Evolutionary conservation across 1,140 invertebrate species (phyloP).

Genomic region (Atta texana): DNA sequence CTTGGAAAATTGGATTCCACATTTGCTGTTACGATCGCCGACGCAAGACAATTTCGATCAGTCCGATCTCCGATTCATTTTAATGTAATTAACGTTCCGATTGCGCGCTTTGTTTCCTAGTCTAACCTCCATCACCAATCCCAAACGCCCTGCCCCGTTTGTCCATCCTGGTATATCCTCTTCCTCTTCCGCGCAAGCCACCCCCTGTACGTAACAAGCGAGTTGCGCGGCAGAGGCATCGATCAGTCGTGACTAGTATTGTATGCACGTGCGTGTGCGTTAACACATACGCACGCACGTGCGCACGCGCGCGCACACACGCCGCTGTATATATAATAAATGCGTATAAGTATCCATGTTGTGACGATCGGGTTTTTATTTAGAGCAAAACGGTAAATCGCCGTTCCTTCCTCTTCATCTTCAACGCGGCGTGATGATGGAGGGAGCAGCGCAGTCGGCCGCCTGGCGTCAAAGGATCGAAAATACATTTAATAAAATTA

Average conservation of each 20-base stretch:
- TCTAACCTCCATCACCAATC: constrained; percentile 72
- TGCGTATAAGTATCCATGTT: constrained; percentile 24
- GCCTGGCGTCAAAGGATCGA: background rate
- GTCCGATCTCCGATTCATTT: constrained; percentile 85
- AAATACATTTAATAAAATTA: constrained; percentile 47
- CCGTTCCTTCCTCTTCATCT: background rate
- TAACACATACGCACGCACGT: constrained; percentile 28
- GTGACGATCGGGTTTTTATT: constrained; percentile 36
- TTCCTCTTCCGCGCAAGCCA: constrained; percentile 63
- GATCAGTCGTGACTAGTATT: constrained; percentile 80
- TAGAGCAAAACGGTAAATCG: background rate
- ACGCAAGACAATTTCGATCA: constrained; percentile 79
- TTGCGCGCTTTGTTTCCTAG: constrained; percentile 86
- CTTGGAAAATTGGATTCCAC: constrained; percentile 56
- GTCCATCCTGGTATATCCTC: constrained; percentile 65
- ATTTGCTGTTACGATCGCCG: constrained; percentile 62
- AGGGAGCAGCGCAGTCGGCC: background rate
- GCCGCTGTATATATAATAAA: constrained; percentile 39
- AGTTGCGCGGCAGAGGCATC: constrained; percentile 76
- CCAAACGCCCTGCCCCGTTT: constrained; percentile 38
- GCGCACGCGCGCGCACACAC: background rate
- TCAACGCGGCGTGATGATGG: too few species aligned
- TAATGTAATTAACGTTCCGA: constrained; percentile 87
- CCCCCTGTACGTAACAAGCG: constrained; percentile 52
- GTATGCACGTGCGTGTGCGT: constrained; percentile 69